phyloP scores from a whole-genome alignment of 2,113 vertebrate species.

The Phycodurus eques region DNA sequence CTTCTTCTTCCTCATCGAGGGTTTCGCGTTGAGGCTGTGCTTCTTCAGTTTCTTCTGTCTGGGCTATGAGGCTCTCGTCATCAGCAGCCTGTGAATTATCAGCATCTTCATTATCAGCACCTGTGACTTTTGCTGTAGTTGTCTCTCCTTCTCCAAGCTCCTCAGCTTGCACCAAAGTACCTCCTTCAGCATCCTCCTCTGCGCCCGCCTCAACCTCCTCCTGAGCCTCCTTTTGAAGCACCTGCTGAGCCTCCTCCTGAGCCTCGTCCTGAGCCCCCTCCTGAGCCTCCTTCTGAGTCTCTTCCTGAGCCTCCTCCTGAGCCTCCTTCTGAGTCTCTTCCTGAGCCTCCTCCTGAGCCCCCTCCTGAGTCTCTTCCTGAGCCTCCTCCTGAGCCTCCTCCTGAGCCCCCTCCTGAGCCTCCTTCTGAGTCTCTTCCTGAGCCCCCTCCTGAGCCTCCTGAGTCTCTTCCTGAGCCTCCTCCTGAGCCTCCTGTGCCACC shows the following conservation, averaged over 20 bases:
- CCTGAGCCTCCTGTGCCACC: background rate
- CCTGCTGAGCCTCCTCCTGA: background rate
- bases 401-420: background rate
- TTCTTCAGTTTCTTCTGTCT: conserved; percentile 19
- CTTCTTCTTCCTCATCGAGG: conserved; percentile 13
- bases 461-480: background rate
- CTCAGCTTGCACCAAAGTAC: conserved; percentile 25
- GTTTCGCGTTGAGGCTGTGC: conserved; percentile 18
- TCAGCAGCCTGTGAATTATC: conserved; percentile 4
- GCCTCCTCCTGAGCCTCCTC: background rate
- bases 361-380: background rate
- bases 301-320: background rate
- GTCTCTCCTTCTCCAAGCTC: conserved; percentile 34
- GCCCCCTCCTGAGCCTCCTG: background rate
- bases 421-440: background rate
- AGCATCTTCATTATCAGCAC: conserved; percentile 11
- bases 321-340: background rate
- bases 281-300: background rate
- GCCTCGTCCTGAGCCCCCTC: background rate
- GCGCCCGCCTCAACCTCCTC: background rate
- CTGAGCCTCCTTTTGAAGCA: background rate
- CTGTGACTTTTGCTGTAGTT: background rate
- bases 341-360: background rate
- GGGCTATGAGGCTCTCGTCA: conserved; percentile 17
- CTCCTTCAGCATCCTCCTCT: background rate